Evolutionary conservation across 2,797 vertebrate genomes (phyloP).

Genomic region (Catostomus latipinnis): DNA sequence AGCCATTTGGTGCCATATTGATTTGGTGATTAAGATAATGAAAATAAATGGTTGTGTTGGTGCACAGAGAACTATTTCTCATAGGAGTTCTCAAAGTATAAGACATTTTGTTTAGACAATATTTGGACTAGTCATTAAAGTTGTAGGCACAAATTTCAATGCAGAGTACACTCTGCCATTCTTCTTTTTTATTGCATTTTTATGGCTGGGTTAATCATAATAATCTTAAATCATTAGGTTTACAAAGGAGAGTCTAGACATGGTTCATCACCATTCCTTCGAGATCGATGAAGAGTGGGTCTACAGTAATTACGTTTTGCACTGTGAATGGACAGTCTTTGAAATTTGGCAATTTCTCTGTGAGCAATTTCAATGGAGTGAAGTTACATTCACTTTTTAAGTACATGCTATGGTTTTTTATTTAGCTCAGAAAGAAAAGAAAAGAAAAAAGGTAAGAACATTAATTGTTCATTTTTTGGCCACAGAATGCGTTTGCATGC

Average conservation of each 20-base stretch:
- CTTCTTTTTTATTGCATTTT: constrained; percentile 40
- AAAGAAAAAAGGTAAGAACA: neutral
- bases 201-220: constrained; percentile 35
- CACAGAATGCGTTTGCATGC: neutral
- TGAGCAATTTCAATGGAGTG: neutral
- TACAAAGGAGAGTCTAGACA: constrained; percentile 35
- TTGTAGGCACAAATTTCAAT: constrained; percentile 23
- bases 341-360: constrained; percentile 18
- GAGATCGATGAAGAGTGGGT: constrained; percentile 13
- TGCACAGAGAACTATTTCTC: constrained; percentile 46
- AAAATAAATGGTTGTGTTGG: constrained; percentile 59
- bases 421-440: neutral
- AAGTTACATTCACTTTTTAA: neutral
- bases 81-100: constrained; percentile 24
- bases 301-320: constrained; percentile 16
- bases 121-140: constrained; percentile 51
- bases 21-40: constrained; percentile 63
- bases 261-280: constrained; percentile 17
- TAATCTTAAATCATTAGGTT: constrained; percentile 20
- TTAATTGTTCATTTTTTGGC: neutral
- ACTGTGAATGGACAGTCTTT: neutral
- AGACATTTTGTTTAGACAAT: constrained; percentile 35
- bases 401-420: neutral
- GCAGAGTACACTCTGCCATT: constrained; percentile 5
- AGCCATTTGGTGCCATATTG: constrained; percentile 57